Evolutionary conservation across 2,888 invertebrate genomes (phyloP).

Genomic region (Didymodactylos carnosus): DNA sequence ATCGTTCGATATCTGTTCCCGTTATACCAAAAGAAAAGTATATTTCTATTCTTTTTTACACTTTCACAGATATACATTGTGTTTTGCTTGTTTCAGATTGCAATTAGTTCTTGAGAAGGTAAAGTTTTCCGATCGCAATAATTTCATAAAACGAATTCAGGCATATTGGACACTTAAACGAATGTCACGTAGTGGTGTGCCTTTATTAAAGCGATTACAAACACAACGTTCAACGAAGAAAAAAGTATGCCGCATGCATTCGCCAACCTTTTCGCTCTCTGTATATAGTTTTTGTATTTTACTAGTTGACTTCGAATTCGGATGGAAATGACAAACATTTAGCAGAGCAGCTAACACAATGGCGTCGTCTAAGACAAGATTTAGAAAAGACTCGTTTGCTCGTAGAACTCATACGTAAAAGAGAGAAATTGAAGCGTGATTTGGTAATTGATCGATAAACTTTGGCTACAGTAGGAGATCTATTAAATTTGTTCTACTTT

Average conservation of each 20-base stretch:
- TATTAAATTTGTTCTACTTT: not conserved
- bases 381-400: slow-evolving; percentile 72
- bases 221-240: slow-evolving; percentile 2
- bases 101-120: slow-evolving; percentile 65
- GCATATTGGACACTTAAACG: slow-evolving; percentile 93
- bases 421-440: slow-evolving; percentile 80
- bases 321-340: not conserved
- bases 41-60: too few relatives aligned
- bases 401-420: slow-evolving; percentile 77
- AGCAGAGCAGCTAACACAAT: slow-evolving; percentile 50
- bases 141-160: slow-evolving; percentile 66
- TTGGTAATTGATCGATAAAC: slow-evolving; percentile 21
- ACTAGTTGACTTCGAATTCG: not conserved
- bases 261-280: not conserved
- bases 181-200: slow-evolving; percentile 81
- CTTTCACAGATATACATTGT: not conserved
- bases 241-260: not conserved
- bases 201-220: slow-evolving; percentile 47
- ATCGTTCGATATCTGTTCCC: slow-evolving; percentile 75
- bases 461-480: slow-evolving; percentile 4
- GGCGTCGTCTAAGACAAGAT: slow-evolving; percentile 78
- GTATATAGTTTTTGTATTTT: not conserved
- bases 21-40: slow-evolving; percentile 50
- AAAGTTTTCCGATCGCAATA: slow-evolving; percentile 48
- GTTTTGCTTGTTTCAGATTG: slow-evolving; percentile 44